Evolutionary conservation across 2,797 vertebrate species (phyloP).

Genomic region (Cygnus olor): DNA sequence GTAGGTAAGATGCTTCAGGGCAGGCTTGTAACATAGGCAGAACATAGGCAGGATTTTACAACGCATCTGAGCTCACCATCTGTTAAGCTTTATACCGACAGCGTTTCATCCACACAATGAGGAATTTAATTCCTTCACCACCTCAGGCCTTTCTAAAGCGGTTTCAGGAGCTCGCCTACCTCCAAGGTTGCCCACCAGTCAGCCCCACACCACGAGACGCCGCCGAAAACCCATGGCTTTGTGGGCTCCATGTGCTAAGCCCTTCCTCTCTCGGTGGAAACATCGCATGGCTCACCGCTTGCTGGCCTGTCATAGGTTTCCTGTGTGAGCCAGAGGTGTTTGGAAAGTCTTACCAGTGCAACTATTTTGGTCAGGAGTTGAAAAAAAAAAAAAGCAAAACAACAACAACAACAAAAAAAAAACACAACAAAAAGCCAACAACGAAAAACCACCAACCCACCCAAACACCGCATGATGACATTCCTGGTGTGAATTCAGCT

Average conservation of each 20-base stretch:
- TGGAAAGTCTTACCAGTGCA: not conserved
- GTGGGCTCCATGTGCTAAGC: not conserved
- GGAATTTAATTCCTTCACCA: not conserved
- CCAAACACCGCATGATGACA: not conserved
- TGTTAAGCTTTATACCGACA: not conserved
- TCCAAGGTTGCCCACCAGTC: fast-evolving
- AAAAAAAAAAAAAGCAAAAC: not conserved
- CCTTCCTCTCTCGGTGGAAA: not conserved
- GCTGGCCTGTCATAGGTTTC: conserved; percentile 4
- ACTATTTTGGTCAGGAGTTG: conserved; percentile 17
- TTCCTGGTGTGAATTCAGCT: not conserved
- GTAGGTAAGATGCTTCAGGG: not conserved
- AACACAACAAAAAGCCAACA: not conserved
- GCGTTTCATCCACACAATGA: not conserved
- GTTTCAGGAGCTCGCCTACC: not conserved
- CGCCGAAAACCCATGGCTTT: not conserved
- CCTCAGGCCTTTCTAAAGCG: not conserved
- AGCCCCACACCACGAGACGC: fast-evolving
- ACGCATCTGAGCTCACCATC: not conserved
- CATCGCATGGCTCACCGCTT: not conserved
- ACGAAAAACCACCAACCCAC: not conserved
- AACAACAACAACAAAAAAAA: not conserved
- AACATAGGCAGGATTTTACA: not conserved
- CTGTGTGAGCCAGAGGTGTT: not conserved
- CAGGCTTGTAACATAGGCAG: not conserved